Conservation (phyloP, 92 coral and sea anemone genomes). For the Ricordea florida region DNA sequence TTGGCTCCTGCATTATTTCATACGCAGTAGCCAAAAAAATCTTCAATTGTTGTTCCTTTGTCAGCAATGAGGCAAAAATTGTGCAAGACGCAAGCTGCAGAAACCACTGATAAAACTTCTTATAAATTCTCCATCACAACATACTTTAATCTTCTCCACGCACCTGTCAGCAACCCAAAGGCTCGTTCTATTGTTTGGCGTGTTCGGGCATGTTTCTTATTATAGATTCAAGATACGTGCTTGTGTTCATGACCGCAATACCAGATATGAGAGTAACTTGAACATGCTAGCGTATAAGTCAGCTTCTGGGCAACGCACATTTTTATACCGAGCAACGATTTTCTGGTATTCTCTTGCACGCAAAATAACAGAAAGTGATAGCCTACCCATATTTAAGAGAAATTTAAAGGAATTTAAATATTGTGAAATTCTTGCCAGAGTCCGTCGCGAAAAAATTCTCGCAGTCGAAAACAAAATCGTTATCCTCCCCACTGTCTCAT, state of each 20-base stretch:
- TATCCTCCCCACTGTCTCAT: neutral
- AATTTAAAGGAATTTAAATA: conserved; percentile 20
- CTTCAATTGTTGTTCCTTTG: conserved; percentile 40
- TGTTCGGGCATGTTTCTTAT: conserved; percentile 25
- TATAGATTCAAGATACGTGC: conserved; percentile 2
- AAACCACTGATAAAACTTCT: conserved; percentile 4
- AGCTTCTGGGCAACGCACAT: conserved; percentile 24
- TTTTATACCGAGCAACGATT: too few species aligned
- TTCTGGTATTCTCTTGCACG: conserved; percentile 15
- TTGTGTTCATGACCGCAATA: conserved; percentile 32
- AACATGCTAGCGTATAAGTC: neutral
- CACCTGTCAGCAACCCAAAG: conserved; percentile 44
- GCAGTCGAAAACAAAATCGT: neutral
- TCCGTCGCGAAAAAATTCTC: neutral
- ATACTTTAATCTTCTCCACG: conserved; percentile 28
- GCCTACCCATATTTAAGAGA: too few species aligned
- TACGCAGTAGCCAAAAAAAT: too few species aligned
- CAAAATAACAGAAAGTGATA: neutral
- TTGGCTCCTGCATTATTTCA: too few species aligned
- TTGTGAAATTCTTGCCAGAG: neutral
- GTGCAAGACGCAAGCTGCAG: conserved; percentile 56
- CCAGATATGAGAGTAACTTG: conserved; percentile 23
- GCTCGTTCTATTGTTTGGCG: conserved; percentile 41
- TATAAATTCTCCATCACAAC: conserved; percentile 24
- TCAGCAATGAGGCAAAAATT: conserved; percentile 44